These are phyloP conservation scores for Pachyramphus minor DNA, from an alignment of 2,113 vertebrate genomes.

Conservation along the genomic window DNA sequence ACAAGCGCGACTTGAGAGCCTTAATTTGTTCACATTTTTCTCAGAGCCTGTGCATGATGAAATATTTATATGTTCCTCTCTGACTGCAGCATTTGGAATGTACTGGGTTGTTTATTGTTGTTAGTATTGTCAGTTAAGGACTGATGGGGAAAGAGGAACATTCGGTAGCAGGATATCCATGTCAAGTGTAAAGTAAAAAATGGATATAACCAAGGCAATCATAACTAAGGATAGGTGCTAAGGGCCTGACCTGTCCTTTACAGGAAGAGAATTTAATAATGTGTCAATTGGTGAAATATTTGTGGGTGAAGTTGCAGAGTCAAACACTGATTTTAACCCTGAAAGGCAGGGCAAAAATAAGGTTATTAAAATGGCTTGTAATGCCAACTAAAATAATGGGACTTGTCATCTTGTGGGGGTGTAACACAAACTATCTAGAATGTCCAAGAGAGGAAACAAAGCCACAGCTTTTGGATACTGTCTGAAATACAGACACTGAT, in stretches of 20 bases:
- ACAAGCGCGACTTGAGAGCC: background rate
- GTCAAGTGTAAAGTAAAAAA: background rate
- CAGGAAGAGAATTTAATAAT: background rate
- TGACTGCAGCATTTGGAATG: conserved; percentile 30
- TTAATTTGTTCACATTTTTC: conserved; percentile 64
- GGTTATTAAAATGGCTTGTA: background rate
- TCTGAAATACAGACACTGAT: background rate
- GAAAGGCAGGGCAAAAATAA: background rate
- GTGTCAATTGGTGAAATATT: background rate
- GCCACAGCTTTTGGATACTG: background rate
- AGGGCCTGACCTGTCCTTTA: background rate
- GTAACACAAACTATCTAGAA: background rate
- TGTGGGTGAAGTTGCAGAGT: background rate
- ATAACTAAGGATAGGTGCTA: background rate
- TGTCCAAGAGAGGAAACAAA: background rate
- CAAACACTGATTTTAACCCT: background rate
- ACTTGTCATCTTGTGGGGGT: background rate
- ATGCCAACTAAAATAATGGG: background rate
- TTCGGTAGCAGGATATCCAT: background rate
- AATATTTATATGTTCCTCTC: conserved; percentile 60
- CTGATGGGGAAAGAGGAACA: background rate
- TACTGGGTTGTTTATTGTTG: conserved; percentile 27
- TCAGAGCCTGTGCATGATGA: conserved; percentile 39
- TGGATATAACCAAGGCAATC: background rate
- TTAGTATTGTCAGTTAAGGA: background rate